Conservation (phyloP, 2,113 vertebrate species). For the Tetraodon nigroviridis region DNA sequence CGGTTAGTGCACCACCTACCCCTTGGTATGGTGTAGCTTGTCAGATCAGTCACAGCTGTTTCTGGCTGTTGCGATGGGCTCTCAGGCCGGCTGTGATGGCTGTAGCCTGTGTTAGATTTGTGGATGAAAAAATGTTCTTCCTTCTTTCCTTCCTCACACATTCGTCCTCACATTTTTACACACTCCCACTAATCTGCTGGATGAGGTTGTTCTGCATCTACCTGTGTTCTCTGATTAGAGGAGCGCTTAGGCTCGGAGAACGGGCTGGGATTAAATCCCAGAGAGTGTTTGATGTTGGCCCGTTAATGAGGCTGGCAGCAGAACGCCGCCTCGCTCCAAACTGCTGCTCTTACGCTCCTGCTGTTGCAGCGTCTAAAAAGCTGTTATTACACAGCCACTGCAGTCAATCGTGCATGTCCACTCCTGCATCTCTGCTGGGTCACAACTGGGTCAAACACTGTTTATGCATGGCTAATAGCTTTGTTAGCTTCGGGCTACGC, state of each 20-base stretch:
- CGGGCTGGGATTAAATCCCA: conserved; percentile 48
- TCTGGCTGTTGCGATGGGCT: too few relatives aligned
- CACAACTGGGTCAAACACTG: conserved; percentile 29
- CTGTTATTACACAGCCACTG: conserved; percentile 24
- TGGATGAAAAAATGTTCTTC: too few relatives aligned
- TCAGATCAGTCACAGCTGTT: too few relatives aligned
- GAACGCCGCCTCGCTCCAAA: conserved; percentile 32
- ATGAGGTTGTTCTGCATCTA: conserved; percentile 56
- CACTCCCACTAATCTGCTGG: conserved; percentile 57
- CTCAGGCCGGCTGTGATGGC: too few relatives aligned
- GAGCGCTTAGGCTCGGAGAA: conserved; percentile 41
- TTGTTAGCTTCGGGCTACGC: conserved; percentile 19
- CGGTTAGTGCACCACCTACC: too few relatives aligned
- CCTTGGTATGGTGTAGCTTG: too few relatives aligned
- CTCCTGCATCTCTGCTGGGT: conserved; percentile 25
- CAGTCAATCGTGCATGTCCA: conserved; percentile 37
- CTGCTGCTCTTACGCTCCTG: conserved; percentile 39
- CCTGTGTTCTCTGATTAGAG: conserved; percentile 61
- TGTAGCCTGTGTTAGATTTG: too few relatives aligned
- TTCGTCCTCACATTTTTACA: conserved; percentile 26
- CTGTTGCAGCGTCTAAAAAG: conserved; percentile 39
- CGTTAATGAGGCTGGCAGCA: conserved; percentile 56
- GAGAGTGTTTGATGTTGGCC: conserved; percentile 56
- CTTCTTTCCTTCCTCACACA: neutral
- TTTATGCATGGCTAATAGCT: conserved; percentile 18